Base-by-base conservation (phyloP, 2,888 invertebrate genomes). In the Leptinotarsa peninsularis region DNA sequence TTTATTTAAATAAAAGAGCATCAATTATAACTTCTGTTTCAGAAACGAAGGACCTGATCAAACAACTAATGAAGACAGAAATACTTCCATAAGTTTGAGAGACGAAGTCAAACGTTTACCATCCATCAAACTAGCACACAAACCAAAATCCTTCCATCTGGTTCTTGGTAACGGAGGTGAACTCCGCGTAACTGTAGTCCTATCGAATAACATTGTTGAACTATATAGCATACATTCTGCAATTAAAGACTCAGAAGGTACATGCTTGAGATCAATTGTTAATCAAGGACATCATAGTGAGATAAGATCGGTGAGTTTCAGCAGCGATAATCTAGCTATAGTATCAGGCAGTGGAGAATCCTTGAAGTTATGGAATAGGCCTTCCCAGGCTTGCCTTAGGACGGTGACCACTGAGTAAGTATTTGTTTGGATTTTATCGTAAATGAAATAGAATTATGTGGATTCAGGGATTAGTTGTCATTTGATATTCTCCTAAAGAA, bases 341-440 rank as follows among this genome's bases (percentile, higher is more conserved):
- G 91, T 95, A 1, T 95, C 98, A 0, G 97, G 94, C 0, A 94
- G 97, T 79, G 94, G 92, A 0, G 97, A 98, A 82, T 93, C 94
- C 10, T 90, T 98, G 52, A 98, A 99, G 90, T 89, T 99, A 70
- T 99, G 99, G 98, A 98, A 97, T 88, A 93, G 95, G 93, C 94
- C 90, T 14, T 90, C 90, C 49, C 88, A 93, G 75, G 87, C 90
- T 79, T 93, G 93, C 84, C 88, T 93, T 67, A 88, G 93, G 75
- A 93, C 93, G 1, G 90, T 95, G 73, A 82, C 82, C 79, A 89
- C 87, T 33, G 85, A 84, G 87, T 87, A 81, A 81, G 83, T 79
- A n/a, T 27, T 4, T 5, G 21, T n/a, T 49, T 14, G 33, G 33
- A 33, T 7, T 33, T 33, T 7, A 33, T 33, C 7, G 2, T 33